Conservation (phyloP, 2,113 vertebrate species). For the Myotis davidii region DNA sequence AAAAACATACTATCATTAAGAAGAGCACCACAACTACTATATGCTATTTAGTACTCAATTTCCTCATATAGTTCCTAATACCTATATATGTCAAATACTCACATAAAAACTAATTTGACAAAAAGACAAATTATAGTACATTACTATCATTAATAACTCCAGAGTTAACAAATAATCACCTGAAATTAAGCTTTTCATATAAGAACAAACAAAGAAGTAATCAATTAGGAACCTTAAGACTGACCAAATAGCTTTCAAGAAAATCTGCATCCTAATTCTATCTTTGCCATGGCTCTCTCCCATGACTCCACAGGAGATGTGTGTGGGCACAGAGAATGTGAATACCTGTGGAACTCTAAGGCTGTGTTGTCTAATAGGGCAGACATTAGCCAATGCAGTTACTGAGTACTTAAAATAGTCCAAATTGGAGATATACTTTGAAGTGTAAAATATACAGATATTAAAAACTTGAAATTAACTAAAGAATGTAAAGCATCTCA, state of each 20-base stretch:
- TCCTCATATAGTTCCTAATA: background rate
- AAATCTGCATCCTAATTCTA: background rate
- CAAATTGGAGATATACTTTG: background rate
- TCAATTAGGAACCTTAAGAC: background rate
- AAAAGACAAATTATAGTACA: background rate
- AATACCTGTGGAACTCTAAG: background rate
- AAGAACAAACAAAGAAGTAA: conserved; percentile 1
- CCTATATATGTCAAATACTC: background rate
- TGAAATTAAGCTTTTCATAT: background rate
- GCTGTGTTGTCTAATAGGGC: background rate
- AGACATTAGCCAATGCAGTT: background rate
- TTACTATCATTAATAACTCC: conserved; percentile 21
- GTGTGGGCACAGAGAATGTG: background rate
- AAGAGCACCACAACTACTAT: background rate
- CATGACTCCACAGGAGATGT: background rate
- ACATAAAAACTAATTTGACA: background rate
- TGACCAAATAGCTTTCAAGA: background rate
- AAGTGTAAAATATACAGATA: background rate
- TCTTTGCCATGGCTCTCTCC: background rate
- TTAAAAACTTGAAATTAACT: background rate
- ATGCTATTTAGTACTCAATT: background rate
- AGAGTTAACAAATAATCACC: background rate
- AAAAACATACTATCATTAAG: conserved; percentile 31
- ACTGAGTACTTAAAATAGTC: background rate
- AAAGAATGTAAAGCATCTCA: background rate